A percentile compares a stretch with the other conserved stretches of the same genome.
These are phyloP conservation scores for Myopa testacea DNA, from an alignment of 2,888 invertebrate genomes.

Conservation along the genomic window DNA sequence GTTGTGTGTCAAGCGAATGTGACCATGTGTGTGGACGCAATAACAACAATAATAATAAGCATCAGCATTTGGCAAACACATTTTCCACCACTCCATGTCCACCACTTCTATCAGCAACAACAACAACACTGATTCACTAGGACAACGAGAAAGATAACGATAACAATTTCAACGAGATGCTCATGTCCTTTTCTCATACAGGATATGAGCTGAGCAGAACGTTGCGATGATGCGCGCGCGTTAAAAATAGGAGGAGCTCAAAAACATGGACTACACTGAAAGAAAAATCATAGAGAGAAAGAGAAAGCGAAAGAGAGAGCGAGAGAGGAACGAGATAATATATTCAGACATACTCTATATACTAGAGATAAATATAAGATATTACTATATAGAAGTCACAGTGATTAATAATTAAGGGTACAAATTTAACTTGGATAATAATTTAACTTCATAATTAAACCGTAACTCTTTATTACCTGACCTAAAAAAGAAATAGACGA, in stretches of 20 bases:
- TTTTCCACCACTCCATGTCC: constrained; percentile 3
- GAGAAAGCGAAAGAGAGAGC: neutral
- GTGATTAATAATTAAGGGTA: too few relatives aligned
- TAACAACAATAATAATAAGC: neutral
- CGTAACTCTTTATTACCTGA: too few relatives aligned
- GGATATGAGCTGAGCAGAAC: constrained; percentile 33
- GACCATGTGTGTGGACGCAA: constrained; percentile 6
- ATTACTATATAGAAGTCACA: too few relatives aligned
- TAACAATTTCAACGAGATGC: constrained; percentile 34
- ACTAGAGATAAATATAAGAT: too few relatives aligned
- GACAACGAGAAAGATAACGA: constrained; percentile 24
- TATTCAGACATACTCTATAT: too few relatives aligned
- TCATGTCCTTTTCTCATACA: constrained; percentile 36
- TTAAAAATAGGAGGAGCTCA: constrained; percentile 65
- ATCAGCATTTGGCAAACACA: neutral
- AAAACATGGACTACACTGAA: constrained; percentile 21
- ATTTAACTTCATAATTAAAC: too few relatives aligned
- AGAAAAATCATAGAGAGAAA: neutral
- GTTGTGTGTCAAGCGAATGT: neutral
- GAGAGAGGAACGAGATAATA: too few relatives aligned
- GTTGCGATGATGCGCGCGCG: constrained; percentile 61
- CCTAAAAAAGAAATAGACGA: too few relatives aligned
- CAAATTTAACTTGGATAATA: too few relatives aligned
- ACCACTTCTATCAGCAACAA: neutral
- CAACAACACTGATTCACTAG: neutral